Evolutionary conservation across 2,888 invertebrate species (phyloP), one percentile per base, ranked within the genome.

Genomic region (Ormyrus nitidulus): DNA sequence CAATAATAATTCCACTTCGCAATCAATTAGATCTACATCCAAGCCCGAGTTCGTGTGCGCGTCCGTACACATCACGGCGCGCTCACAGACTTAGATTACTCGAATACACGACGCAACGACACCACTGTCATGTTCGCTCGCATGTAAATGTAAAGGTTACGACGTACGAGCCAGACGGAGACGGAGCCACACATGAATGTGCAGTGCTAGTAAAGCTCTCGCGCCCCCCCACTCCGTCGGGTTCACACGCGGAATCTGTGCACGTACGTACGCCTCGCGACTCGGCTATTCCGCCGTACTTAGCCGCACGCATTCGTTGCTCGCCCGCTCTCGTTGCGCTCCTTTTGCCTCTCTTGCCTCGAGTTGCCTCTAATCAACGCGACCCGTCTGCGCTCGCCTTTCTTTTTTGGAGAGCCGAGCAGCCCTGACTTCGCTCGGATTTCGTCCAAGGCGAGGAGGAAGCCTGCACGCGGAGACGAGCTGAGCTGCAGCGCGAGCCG

Each of bases 201-300:
- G 4, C 34, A 34, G 34, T 34, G 34, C 34, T 34, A 34, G 34
- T 4, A 49, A 46, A n/a, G 58, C 13, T 34, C 51, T 9, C 53
- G 34, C 11, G 6, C 19, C 7, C 46, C 66, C 68, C 70, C 77
- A 56, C 77, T 53, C 62, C 49, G 44, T 8, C 6, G n/a, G 5
- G 10, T 11, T 44, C 54, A 9, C 69, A 48, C 74, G 77, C 46
- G 70, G 54, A 78, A 71, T 77, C 65, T 59, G 59, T 66, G 66
- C 59, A 66, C 72, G 72, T 76, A 66, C 48, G 54, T 7, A n/a
- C 19, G 19, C 44, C 59, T 46, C 13, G 59, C 58, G 70, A 61
- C 46, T 11, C 49, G 62, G 65, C 66, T 59, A 68, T 66, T 34
- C 51, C 56, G 48, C 11, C 58, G 65, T 48, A 74, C 65, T 65